Conservation (phyloP, 2,888 invertebrate genomes). For the Drosophila birchii region DNA sequence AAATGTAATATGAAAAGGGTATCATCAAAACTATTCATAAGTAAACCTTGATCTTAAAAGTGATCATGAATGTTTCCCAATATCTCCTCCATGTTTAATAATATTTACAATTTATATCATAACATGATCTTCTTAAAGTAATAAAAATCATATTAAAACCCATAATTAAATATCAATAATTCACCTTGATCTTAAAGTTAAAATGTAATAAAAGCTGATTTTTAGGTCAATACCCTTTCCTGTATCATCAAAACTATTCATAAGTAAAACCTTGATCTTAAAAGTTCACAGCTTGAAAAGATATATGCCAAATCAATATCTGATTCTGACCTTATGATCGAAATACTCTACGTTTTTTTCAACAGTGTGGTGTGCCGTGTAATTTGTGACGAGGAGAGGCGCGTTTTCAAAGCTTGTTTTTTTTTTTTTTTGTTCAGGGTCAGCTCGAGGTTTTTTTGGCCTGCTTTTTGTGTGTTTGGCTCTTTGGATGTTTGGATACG, state of each 20-base stretch:
- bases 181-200: not conserved
- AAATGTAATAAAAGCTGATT: not conserved
- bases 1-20: not conserved
- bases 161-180: not conserved
- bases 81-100: no score
- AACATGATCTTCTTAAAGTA: no score
- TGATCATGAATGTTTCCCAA: no score
- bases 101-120: no score
- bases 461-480: conserved; percentile 33
- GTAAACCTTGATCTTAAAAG: conserved; percentile 17
- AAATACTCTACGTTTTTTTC: conserved; percentile 7
- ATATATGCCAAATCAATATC: not conserved
- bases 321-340: conserved; percentile 9
- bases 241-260: not conserved
- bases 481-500: conserved; percentile 35
- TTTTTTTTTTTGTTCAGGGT: conserved; percentile 83
- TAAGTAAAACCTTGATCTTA: conserved; percentile 15
- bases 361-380: conserved; percentile 44
- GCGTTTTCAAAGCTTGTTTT: conserved; percentile 67
- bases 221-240: not conserved
- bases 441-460: conserved; percentile 84
- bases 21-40: not conserved
- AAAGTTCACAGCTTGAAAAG: not conserved
- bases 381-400: conserved; percentile 53
- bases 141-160: no score